phyloP scores from a whole-genome alignment of 2,113 vertebrate species.

The Onychostruthus taczanowskii region DNA sequence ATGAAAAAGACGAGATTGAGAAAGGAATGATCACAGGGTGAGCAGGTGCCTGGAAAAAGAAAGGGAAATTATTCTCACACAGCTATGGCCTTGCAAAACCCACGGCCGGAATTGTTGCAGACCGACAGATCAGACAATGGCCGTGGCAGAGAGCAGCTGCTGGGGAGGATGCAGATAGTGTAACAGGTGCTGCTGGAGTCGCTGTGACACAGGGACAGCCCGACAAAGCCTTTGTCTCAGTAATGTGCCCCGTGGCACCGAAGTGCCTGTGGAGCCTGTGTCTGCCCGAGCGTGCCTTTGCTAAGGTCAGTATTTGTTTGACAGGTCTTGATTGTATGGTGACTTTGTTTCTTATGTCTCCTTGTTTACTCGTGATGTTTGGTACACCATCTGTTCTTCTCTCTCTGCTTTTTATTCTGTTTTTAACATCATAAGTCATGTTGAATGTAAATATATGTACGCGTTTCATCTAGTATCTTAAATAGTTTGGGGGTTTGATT shows the following conservation, averaged over 20 bases:
- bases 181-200: background rate
- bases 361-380: slow-evolving; percentile 47
- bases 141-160: background rate
- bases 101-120: background rate
- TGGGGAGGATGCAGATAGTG: background rate
- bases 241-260: background rate
- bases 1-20: background rate
- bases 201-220: background rate
- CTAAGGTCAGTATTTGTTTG: background rate
- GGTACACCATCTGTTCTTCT: slow-evolving; percentile 50
- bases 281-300: slow-evolving; percentile 2
- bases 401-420: background rate
- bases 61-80: background rate
- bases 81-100: background rate
- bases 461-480: background rate
- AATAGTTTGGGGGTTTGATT: background rate
- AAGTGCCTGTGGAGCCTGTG: background rate
- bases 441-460: background rate
- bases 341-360: slow-evolving; percentile 27
- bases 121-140: background rate
- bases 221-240: background rate
- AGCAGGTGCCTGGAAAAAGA: background rate
- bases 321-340: slow-evolving; percentile 39
- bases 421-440: background rate
- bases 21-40: background rate